phyloP scores from a whole-genome alignment of 1,140 invertebrate species.

The Formica exsecta region DNA sequence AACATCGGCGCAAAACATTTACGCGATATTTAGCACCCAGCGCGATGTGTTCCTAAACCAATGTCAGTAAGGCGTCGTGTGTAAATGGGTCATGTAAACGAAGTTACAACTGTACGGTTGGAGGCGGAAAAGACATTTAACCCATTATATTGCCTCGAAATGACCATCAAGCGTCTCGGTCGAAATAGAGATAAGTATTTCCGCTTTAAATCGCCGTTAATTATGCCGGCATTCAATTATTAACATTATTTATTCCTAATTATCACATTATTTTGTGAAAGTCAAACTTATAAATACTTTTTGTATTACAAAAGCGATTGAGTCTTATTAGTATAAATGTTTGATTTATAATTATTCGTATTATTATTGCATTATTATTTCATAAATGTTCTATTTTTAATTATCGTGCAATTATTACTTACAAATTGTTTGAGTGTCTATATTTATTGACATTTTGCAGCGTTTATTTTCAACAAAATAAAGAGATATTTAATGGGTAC shows the following conservation, averaged over 20 bases:
- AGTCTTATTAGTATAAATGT: background rate
- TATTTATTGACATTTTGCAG: slow-evolving; percentile 3
- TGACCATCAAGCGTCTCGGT: slow-evolving; percentile 7
- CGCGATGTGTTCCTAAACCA: slow-evolving; percentile 17
- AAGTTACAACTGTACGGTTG: slow-evolving; percentile 34
- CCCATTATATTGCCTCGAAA: background rate
- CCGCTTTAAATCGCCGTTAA: slow-evolving; percentile 26
- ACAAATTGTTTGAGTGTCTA: slow-evolving; percentile 35
- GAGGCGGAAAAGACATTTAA: slow-evolving; percentile 15
- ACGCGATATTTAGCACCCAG: slow-evolving; percentile 44
- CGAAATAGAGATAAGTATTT: slow-evolving; percentile 15
- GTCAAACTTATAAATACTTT: slow-evolving; percentile 21
- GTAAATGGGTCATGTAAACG: slow-evolving; percentile 48
- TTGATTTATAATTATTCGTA: slow-evolving; percentile 16
- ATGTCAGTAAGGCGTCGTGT: slow-evolving; percentile 40
- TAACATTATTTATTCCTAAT: slow-evolving; percentile 11
- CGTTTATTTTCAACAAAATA: slow-evolving; percentile 5
- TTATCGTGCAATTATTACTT: background rate
- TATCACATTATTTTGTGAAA: background rate
- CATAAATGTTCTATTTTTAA: slow-evolving; percentile 6
- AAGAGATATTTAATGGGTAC: background rate
- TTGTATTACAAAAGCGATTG: background rate
- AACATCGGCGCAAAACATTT: slow-evolving; percentile 46
- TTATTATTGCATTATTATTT: slow-evolving; percentile 7
- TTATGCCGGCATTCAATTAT: slow-evolving; percentile 3